These are phyloP conservation scores for Oedothorax gibbosus DNA, from an alignment of 1,140 invertebrate genomes.

Conservation along the genomic window DNA sequence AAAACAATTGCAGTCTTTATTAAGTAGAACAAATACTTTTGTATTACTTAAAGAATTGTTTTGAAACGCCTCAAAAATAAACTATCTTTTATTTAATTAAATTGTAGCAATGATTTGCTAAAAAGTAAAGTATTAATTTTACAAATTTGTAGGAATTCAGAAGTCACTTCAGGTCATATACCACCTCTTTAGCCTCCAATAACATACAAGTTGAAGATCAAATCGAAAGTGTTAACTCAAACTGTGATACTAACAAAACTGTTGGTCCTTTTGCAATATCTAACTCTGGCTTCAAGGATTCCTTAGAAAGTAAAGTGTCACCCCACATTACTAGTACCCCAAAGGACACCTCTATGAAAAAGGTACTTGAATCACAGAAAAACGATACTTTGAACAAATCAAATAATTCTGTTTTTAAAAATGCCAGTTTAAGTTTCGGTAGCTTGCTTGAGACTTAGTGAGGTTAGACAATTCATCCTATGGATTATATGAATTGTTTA, in stretches of 20 bases:
- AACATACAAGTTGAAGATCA: background rate
- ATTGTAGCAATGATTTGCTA: too few relatives aligned
- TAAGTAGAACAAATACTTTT: too few relatives aligned
- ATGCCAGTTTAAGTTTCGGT: too few relatives aligned
- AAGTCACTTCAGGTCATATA: slow-evolving; percentile 1
- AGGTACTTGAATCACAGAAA: background rate
- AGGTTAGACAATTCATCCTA: too few relatives aligned
- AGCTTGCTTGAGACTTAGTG: too few relatives aligned
- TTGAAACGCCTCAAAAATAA: background rate
- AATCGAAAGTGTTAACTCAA: background rate
- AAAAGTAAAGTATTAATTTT: background rate
- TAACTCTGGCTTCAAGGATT: background rate
- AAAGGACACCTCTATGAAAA: background rate
- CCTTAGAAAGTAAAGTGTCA: background rate
- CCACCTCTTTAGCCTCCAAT: background rate
- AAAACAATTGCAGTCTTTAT: too few relatives aligned
- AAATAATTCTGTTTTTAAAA: too few relatives aligned
- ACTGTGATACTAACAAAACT: background rate
- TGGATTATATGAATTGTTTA: too few relatives aligned
- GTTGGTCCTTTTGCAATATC: background rate
- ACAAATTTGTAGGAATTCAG: background rate
- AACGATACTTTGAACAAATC: too few relatives aligned
- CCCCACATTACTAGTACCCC: background rate
- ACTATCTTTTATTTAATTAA: background rate
- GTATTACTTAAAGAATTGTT: background rate